Percentiles rank a stretch among this genome's conserved stretches.
Evolutionary conservation across 2,113 vertebrate genomes (phyloP).

Genomic region (Halcyon senegalensis): DNA sequence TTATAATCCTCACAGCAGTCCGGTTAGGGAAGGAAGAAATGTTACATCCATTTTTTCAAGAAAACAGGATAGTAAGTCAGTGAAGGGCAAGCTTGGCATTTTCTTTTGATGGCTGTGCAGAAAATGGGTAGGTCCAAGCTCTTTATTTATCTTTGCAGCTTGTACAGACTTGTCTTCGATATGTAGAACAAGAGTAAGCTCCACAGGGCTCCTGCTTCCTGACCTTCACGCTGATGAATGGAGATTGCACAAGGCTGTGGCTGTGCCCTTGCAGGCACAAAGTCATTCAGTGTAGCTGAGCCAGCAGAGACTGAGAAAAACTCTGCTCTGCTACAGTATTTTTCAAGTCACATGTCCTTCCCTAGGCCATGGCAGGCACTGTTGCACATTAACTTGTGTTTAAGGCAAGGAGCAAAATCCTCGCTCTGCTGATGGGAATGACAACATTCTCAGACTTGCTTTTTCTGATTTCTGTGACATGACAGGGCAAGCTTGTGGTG

Average conservation of each 20-base stretch:
- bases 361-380: neutral
- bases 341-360: neutral
- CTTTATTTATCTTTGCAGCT: slow-evolving; percentile 37
- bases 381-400: neutral
- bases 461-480: neutral
- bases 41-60: neutral
- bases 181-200: slow-evolving; percentile 34
- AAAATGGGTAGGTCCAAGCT: neutral
- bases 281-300: slow-evolving; percentile 45
- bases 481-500: neutral
- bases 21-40: neutral
- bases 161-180: slow-evolving; percentile 8
- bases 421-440: neutral
- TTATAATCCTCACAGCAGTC: neutral
- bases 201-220: slow-evolving; percentile 44
- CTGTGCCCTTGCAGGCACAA: slow-evolving; percentile 39
- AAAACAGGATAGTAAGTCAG: neutral
- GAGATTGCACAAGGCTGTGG: slow-evolving; percentile 32
- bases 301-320: slow-evolving; percentile 30
- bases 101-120: neutral
- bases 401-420: neutral
- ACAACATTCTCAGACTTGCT: neutral
- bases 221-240: slow-evolving; percentile 52
- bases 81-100: neutral
- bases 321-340: neutral